These are phyloP conservation scores for Felis catus DNA, from an alignment of 2,113 vertebrate species.

Conservation along the genomic window DNA sequence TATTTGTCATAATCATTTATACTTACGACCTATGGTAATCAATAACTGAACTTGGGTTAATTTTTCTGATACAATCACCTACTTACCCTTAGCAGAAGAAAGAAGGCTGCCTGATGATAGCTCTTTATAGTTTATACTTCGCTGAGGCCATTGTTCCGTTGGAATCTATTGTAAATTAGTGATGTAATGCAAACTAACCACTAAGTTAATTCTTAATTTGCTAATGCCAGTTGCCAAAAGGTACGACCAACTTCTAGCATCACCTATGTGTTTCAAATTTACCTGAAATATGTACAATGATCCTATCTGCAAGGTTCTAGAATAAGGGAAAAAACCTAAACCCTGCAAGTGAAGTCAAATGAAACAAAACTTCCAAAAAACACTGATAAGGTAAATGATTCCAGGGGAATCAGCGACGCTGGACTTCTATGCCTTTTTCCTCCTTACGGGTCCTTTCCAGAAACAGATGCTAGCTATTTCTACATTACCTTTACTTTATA, in stretches of 20 bases:
- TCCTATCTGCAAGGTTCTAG: background rate
- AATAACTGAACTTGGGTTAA: constrained; percentile 16
- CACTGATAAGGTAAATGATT: background rate
- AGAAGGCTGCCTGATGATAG: background rate
- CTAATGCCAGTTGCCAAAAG: constrained; percentile 13
- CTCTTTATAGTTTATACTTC: background rate
- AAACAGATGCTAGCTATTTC: constrained; percentile 13
- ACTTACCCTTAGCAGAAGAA: constrained; percentile 6
- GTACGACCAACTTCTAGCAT: background rate
- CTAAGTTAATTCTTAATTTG: constrained; percentile 29
- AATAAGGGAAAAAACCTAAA: background rate
- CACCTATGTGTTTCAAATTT: constrained; percentile 7
- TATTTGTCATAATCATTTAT: background rate
- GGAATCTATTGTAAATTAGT: background rate
- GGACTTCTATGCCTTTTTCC: background rate
- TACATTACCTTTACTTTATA: background rate
- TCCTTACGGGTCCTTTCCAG: background rate
- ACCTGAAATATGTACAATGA: background rate
- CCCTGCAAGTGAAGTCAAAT: constrained; percentile 6
- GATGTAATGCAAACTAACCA: background rate
- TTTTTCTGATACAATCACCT: constrained; percentile 22
- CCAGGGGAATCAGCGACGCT: background rate
- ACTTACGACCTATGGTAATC: background rate
- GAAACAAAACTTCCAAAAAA: constrained; percentile 32
- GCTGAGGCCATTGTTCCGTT: background rate